Base-by-base conservation (phyloP, 2,888 invertebrate genomes). In the Gryllus longicercus region DNA sequence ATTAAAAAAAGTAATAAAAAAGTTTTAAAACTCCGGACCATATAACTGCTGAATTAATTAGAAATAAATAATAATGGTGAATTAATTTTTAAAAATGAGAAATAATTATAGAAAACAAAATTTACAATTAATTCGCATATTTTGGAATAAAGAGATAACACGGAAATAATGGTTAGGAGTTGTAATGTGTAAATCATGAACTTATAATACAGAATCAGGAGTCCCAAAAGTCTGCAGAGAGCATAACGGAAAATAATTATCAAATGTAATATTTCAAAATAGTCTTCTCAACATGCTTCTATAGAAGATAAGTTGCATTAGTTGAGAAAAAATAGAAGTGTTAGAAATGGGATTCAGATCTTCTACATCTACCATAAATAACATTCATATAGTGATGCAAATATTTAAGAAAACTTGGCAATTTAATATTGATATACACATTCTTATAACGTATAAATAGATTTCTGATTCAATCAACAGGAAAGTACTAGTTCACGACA, bases 281-380 rank as follows among this genome's bases (percentile, higher is more conserved):
- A 80, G 21, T 82, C 25, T 79, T 82, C 18, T 79, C 80, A 50
- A 82, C 80, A 79, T 77, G 80, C 16, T 74, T 81, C 50, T 74
- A 77, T 23, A 81, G 78, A 38, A 50, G 21, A 21, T 50, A 80
- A 63, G 50, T 79, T 51, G 50, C 76, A 75, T 79, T 51, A 50
- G 77, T 75, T 38, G 76, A 76, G 10, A 75, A 50, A 75, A 74
- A 63, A 77, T 82, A 16, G 82, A 78, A 77, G 80, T 81, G 74
- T 78, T 79, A 21, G 81, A 82, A 78, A 74, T 76, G 16, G 81
- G 81, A 3, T 82, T n/a, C 75, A 11, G 49, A 38, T 3, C 23
- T 38, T 3, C 18, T 38, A 23, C 50, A 12, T 77, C 77, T 5
- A 49, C 49, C 8, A 50, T 18, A 14, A 49, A 77, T 38, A 5